Percentiles rank a stretch among this genome's conserved stretches.
These are phyloP conservation scores for Spodoptera exigua DNA, from an alignment of 2,888 invertebrate genomes.

Conservation along the genomic window DNA sequence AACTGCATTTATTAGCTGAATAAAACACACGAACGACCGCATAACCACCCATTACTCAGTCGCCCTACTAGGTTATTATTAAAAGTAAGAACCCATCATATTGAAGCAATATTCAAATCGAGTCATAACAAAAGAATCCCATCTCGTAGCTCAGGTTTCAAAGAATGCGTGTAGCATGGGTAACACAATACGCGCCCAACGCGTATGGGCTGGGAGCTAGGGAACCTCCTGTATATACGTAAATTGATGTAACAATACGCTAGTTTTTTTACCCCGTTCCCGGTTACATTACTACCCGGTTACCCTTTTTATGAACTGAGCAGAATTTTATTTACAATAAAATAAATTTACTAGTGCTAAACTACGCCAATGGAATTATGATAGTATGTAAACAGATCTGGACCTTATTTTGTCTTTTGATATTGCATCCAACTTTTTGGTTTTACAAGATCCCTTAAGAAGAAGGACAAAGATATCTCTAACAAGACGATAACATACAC, in stretches of 20 bases:
- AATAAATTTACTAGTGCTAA: too few relatives aligned
- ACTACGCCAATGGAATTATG: background rate
- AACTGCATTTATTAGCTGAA: slow-evolving; percentile 34
- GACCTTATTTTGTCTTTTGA: too few relatives aligned
- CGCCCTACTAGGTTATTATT: slow-evolving; percentile 66
- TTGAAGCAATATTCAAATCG: slow-evolving; percentile 86
- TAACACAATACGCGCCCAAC: slow-evolving; percentile 84
- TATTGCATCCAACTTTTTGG: too few relatives aligned
- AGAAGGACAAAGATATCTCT: too few relatives aligned
- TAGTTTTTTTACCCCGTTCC: slow-evolving; percentile 49
- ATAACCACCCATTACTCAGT: slow-evolving; percentile 47
- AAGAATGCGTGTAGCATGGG: slow-evolving; percentile 80
- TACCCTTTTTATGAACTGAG: slow-evolving; percentile 29
- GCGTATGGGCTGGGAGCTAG: slow-evolving; percentile 64
- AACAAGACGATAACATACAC: too few relatives aligned
- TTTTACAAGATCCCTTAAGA: too few relatives aligned
- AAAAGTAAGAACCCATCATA: slow-evolving; percentile 77
- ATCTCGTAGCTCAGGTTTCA: slow-evolving; percentile 81
- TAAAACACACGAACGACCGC: slow-evolving; percentile 42
- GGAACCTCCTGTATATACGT: slow-evolving; percentile 53
- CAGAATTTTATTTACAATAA: slow-evolving; percentile 5
- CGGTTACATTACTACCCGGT: slow-evolving; percentile 35
- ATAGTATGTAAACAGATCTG: too few relatives aligned
- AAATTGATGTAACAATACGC: slow-evolving; percentile 65
- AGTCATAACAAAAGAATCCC: slow-evolving; percentile 84